Percentiles rank a stretch among this genome's conserved stretches.
Evolutionary conservation across 1,140 invertebrate species (phyloP).

Genomic region (Manduca sexta): DNA sequence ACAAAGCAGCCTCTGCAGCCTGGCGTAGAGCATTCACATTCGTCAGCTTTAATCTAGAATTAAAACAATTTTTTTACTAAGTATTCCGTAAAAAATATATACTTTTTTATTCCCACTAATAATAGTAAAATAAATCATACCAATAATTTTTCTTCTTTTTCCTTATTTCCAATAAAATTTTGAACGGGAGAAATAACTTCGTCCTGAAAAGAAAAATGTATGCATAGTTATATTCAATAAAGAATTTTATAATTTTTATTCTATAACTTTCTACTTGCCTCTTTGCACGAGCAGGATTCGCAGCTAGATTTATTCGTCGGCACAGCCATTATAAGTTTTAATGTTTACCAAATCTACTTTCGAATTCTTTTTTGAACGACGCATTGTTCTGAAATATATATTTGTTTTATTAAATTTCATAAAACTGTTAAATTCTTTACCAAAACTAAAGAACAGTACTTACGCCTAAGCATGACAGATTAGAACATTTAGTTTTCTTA

Average conservation of each 20-base stretch:
- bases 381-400: slow-evolving; percentile 32
- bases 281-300: slow-evolving; percentile 17
- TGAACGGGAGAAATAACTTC: no score
- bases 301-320: slow-evolving; percentile 11
- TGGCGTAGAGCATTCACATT: slow-evolving; percentile 29
- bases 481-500: slow-evolving; percentile 32
- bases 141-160: no score
- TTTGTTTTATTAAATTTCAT: background rate
- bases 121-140: no score
- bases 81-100: no score
- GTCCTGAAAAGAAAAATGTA: no score
- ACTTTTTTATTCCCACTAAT: no score
- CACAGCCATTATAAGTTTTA: slow-evolving; percentile 1
- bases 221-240: no score
- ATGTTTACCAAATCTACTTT: slow-evolving; percentile 33
- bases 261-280: slow-evolving; percentile 1
- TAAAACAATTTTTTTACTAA: no score
- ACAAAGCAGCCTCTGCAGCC: slow-evolving; percentile 35
- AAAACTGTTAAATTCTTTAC: background rate
- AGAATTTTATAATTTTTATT: no score
- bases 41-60: slow-evolving; percentile 15
- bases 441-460: slow-evolving; percentile 4
- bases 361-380: slow-evolving; percentile 30
- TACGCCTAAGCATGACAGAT: slow-evolving; percentile 39
- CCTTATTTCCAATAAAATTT: no score